Conservation (phyloP, 2,797 vertebrate species). For the Fratercula arctica region DNA sequence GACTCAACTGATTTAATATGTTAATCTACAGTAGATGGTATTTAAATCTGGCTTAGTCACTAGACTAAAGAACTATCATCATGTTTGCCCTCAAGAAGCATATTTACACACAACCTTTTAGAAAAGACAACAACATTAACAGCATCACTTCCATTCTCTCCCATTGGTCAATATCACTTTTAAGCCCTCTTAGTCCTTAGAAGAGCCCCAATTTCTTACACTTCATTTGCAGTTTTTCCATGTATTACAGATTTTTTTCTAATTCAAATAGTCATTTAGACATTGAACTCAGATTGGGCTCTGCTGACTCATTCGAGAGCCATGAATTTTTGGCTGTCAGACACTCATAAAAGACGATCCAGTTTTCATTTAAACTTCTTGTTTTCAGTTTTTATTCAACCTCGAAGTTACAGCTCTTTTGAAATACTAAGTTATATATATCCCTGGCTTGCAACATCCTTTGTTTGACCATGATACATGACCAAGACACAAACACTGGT, state of each 20-base stretch:
- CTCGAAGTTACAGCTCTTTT: not conserved
- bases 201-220: not conserved
- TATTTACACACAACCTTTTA: not conserved
- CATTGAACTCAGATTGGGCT: not conserved
- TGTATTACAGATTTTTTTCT: not conserved
- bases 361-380: not conserved
- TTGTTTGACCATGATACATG: fast-evolving
- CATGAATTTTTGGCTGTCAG: not conserved
- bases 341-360: not conserved
- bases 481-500: not conserved
- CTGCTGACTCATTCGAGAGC: not conserved
- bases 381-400: not conserved
- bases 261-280: not conserved
- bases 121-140: not conserved
- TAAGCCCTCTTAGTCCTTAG: not conserved
- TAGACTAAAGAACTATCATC: not conserved
- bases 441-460: not conserved
- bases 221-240: not conserved
- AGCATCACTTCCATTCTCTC: not conserved
- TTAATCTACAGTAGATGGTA: not conserved
- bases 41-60: not conserved
- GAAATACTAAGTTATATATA: not conserved
- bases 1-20: not conserved
- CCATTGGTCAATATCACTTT: not conserved
- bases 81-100: not conserved